These are phyloP conservation scores for Physocephala rufipes DNA, from an alignment of 2,888 invertebrate species.

Conservation along the genomic window DNA sequence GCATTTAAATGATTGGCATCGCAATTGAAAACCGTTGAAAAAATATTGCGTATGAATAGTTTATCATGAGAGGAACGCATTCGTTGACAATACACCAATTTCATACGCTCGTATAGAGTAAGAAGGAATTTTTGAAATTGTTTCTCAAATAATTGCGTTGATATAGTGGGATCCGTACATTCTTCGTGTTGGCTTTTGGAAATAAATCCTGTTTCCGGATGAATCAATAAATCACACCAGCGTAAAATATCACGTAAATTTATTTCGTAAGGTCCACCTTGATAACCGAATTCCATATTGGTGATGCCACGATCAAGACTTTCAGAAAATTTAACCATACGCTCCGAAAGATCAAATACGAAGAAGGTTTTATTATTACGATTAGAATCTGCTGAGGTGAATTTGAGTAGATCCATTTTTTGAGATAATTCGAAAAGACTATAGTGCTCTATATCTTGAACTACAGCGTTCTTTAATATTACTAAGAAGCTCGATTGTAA, in stretches of 20 bases:
- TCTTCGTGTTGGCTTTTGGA: neutral
- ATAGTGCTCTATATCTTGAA: neutral
- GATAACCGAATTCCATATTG: constrained; percentile 77
- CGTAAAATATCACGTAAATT: constrained; percentile 94
- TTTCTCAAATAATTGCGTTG: constrained; percentile 41
- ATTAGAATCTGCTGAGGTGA: neutral
- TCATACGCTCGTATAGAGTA: constrained; percentile 67
- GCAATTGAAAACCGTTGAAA: constrained; percentile 67
- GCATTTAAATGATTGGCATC: constrained; percentile 57
- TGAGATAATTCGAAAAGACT: constrained; percentile 48
- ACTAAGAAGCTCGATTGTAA: constrained; percentile 49
- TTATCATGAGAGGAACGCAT: constrained; percentile 85
- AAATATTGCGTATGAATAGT: constrained; percentile 71
- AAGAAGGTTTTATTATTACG: constrained; percentile 6
- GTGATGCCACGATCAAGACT: constrained; percentile 73
- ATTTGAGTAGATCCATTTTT: neutral
- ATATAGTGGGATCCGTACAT: constrained; percentile 57
- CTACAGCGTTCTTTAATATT: constrained; percentile 43
- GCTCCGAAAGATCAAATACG: constrained; percentile 70
- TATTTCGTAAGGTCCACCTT: constrained; percentile 95
- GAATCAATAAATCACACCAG: constrained; percentile 84
- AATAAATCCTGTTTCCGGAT: constrained; percentile 57
- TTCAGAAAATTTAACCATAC: constrained; percentile 83
- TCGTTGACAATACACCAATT: constrained; percentile 85
- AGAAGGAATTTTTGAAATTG: constrained; percentile 55